Evolutionary conservation across 2,797 vertebrate species (phyloP), one percentile per base, ranked within the genome.

Genomic region (Chaetodon trifasciatus): DNA sequence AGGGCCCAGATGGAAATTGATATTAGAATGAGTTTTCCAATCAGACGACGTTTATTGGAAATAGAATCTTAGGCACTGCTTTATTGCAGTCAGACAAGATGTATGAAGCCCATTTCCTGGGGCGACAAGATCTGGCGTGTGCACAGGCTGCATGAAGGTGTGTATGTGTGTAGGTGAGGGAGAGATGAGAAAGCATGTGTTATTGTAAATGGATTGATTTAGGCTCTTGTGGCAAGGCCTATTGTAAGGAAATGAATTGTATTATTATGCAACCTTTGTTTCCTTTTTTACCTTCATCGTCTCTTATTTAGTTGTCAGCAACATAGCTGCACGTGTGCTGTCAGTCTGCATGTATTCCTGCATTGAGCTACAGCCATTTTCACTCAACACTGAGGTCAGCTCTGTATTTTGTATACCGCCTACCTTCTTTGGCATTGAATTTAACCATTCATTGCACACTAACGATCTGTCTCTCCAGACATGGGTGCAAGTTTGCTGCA

Each of bases 1-100:
- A 95, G 93, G 93, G 90, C 93, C 93, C 93, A 94, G 94, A 96
- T 96, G 94, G 94, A 95, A 95, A 95, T 95, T 96, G 94, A 96
- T 95, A 95, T 95, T 95, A 95, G 94, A 96, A 96, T 94, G 94
- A 95, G 93, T 95, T 96, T 96, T 94, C 94, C 95, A 96, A 96
- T 96, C 95, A 96, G 95, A 93, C 90, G 83, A 92, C 93, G 93
- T 94, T 96, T 96, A 96, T 94, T 94, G 94, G 92, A 93, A 94
- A 94, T 95, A 94, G 95, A 94, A 95, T 95, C 83, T 91, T 91
- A 92, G 94, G 89, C 92, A 86, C 83, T 90, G 91, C 93, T 95
- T 94, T 94, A 94, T 95, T 95, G 94, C 94, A 93, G 94, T 93
- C 91, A 94, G 92, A 94, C 93, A 92, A 95, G 94, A 95, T 93